Conservation (phyloP, 2,888 invertebrate species). For the Lasius fuliginosus region DNA sequence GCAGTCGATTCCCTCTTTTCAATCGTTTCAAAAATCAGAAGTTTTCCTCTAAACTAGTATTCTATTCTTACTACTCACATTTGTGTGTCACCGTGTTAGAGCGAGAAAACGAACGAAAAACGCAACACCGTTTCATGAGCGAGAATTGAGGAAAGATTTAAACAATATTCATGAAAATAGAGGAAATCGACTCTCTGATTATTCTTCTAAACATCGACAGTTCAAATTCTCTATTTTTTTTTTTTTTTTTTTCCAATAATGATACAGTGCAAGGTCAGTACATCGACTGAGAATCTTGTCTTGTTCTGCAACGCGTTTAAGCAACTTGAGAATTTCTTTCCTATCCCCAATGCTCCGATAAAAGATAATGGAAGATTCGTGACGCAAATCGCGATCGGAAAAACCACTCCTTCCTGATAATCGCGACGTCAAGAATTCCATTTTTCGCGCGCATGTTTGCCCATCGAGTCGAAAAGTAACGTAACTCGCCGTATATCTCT, state of each 20-base stretch:
- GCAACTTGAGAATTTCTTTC: not conserved
- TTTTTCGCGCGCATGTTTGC: constrained; percentile 60
- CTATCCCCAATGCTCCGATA: not conserved
- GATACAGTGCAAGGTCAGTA: constrained; percentile 5
- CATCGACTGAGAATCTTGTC: constrained; percentile 4
- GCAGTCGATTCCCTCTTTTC: not conserved
- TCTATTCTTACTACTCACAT: not conserved
- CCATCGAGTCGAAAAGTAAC: constrained; percentile 85
- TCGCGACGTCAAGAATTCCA: constrained; percentile 76
- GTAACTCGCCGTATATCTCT: constrained; percentile 81
- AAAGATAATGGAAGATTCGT: constrained; percentile 11
- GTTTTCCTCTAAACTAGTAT: not conserved
- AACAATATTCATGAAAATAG: not conserved
- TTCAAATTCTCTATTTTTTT: constrained; percentile 1
- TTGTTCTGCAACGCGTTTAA: not conserved
- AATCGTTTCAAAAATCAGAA: not conserved
- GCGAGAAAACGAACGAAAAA: not conserved
- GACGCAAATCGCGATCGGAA: constrained; percentile 26
- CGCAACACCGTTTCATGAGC: not conserved
- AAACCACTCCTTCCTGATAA: constrained; percentile 9
- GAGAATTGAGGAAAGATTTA: not conserved
- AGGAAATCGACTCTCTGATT: not conserved
- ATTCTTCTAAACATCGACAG: not conserved
- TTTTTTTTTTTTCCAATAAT: constrained; percentile 27
- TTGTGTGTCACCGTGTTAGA: not conserved